Percentiles rank a stretch among this genome's conserved stretches.
These are phyloP conservation scores for Apoda limacodes DNA, from an alignment of 2,888 invertebrate genomes.

Conservation along the genomic window DNA sequence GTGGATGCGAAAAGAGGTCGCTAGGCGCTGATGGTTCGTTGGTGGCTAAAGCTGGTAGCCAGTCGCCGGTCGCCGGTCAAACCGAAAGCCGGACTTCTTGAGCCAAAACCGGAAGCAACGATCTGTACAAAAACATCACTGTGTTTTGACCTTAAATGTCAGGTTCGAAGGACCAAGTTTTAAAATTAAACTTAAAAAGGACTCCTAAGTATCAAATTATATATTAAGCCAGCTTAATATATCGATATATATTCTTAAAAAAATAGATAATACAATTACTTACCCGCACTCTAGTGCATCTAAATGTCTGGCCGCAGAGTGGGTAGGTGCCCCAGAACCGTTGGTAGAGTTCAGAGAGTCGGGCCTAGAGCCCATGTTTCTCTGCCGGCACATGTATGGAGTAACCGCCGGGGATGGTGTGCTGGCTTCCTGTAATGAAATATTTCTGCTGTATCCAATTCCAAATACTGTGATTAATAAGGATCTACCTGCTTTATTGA, in stretches of 20 bases:
- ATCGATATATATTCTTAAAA: no score
- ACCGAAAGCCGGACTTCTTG: slow-evolving; percentile 41
- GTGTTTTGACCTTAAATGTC: no score
- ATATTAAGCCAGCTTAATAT: no score
- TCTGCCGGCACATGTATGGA: slow-evolving; percentile 84
- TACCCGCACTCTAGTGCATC: slow-evolving; percentile 60
- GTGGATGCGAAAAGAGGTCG: no score
- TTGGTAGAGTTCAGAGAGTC: slow-evolving; percentile 48
- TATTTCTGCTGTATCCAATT: neutral
- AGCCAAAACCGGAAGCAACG: slow-evolving; percentile 50
- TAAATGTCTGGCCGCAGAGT: slow-evolving; percentile 40
- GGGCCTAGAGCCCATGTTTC: slow-evolving; percentile 73
- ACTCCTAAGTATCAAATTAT: no score
- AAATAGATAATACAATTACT: no score
- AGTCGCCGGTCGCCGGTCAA: slow-evolving; percentile 31
- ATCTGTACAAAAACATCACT: slow-evolving; percentile 34
- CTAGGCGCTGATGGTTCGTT: slow-evolving; percentile 24
- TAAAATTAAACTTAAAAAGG: no score
- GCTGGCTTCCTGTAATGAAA: slow-evolving; percentile 44
- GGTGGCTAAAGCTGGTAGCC: slow-evolving; percentile 13
- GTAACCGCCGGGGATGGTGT: slow-evolving; percentile 83
- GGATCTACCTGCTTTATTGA: slow-evolving; percentile 3
- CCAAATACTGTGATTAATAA: slow-evolving; percentile 1
- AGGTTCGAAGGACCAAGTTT: no score
- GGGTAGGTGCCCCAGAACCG: slow-evolving; percentile 24